A percentile compares a stretch with the other conserved stretches of the same genome.
Evolutionary conservation across 2,113 vertebrate genomes (phyloP).

Genomic region (Ophiodon elongatus): DNA sequence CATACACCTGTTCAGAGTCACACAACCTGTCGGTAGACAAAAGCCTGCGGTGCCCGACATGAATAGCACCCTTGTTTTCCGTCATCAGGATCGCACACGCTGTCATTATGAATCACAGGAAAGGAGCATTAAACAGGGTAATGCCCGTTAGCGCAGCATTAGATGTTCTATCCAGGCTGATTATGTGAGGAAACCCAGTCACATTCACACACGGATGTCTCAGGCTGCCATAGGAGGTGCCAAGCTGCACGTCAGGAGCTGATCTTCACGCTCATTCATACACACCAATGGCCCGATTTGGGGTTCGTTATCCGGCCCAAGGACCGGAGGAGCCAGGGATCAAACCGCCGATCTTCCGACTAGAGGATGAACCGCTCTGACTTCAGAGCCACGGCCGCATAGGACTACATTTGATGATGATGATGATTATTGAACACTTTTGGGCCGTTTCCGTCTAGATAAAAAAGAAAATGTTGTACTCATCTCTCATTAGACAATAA

Average conservation of each 20-base stretch:
- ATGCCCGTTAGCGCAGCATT: conserved; percentile 2
- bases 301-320: no score
- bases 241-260: no score
- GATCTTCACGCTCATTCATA: not conserved
- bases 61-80: conserved; percentile 59
- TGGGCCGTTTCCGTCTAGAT: no score
- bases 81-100: conserved; percentile 42
- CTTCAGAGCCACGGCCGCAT: no score
- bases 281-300: no score
- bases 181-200: not conserved
- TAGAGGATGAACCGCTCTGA: no score
- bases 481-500: not conserved
- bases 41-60: conserved; percentile 56
- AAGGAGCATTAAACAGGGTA: conserved; percentile 32
- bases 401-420: no score
- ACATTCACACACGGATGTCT: not conserved
- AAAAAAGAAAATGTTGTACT: no score
- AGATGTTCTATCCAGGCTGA: conserved; percentile 12
- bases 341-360: no score
- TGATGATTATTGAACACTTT: no score
- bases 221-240: not conserved
- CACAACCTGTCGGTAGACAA: conserved; percentile 68
- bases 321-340: no score
- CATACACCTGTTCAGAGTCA: conserved; percentile 70
- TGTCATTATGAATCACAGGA: conserved; percentile 58